phyloP scores from a whole-genome alignment of 1,140 invertebrate genomes.

The Apis dorsata region DNA sequence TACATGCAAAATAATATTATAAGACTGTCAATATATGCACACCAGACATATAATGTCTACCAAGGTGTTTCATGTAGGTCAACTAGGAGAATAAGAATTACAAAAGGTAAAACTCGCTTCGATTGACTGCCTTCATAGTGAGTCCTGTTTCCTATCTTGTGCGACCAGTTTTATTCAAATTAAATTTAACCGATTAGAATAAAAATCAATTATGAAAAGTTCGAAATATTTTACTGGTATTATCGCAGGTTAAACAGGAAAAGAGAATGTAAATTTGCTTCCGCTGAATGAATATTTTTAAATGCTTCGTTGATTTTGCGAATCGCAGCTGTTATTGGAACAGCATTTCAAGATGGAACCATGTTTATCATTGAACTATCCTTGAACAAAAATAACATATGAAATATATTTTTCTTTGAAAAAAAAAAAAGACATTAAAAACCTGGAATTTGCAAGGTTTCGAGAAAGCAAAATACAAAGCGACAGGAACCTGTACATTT shows the following conservation, averaged over 20 bases:
- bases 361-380: neutral
- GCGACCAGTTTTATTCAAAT: conserved; percentile 33
- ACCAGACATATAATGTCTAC: neutral
- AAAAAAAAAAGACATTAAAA: conserved; percentile 6
- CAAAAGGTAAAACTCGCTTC: conserved; percentile 38
- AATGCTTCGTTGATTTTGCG: neutral
- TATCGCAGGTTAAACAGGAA: neutral
- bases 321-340: neutral
- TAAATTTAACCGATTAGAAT: neutral
- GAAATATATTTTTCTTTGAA: neutral
- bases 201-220: neutral
- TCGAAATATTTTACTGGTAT: neutral
- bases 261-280: conserved; percentile 32
- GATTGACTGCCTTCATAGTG: conserved; percentile 7
- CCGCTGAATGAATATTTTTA: conserved; percentile 20
- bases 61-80: conserved; percentile 39
- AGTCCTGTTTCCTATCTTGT: conserved; percentile 24
- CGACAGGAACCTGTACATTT: conserved; percentile 39
- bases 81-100: conserved; percentile 37
- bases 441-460: conserved; percentile 13
- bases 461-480: conserved; percentile 9
- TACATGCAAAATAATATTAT: neutral
- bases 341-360: neutral
- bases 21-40: neutral
- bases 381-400: conserved; percentile 9